Conservation (phyloP, 2,888 invertebrate species). For the Cephus pygmeus region DNA sequence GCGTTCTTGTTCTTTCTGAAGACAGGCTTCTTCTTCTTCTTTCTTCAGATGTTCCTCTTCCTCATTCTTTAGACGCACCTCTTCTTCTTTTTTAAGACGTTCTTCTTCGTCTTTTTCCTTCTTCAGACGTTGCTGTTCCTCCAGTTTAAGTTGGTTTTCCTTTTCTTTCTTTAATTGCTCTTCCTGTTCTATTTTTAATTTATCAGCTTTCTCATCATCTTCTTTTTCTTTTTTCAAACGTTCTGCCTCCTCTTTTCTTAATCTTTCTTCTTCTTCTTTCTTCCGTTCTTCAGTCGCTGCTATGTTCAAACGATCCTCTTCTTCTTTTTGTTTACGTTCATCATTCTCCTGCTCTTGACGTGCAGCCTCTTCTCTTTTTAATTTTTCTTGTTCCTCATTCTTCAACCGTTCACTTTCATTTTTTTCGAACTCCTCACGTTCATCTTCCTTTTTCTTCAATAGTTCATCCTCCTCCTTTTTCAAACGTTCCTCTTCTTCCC, state of each 20-base stretch:
- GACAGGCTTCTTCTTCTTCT: conserved; percentile 6
- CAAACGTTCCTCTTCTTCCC: conserved; percentile 25
- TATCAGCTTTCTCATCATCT: conserved; percentile 19
- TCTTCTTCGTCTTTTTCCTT: conserved; percentile 21
- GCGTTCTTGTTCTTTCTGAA: conserved; percentile 15
- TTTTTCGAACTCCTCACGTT: conserved; percentile 41
- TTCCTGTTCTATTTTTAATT: conserved; percentile 31
- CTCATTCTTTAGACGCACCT: conserved; percentile 14
- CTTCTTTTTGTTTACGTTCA: conserved; percentile 34
- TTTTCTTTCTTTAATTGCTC: conserved; percentile 23
- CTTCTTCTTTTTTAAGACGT: conserved; percentile 16
- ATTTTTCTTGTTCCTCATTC: conserved; percentile 46
- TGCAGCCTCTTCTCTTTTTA: conserved; percentile 23
- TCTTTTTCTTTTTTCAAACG: conserved; percentile 32
- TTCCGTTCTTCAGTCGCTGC: conserved; percentile 26
- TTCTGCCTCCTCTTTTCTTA: conserved; percentile 32
- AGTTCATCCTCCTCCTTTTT: conserved; percentile 56
- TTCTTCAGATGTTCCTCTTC: background rate
- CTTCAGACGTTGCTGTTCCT: conserved; percentile 25
- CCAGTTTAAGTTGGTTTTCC: conserved; percentile 23
- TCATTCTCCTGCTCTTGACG: conserved; percentile 32
- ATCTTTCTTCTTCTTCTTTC: conserved; percentile 23
- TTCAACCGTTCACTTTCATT: conserved; percentile 61
- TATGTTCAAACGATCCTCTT: conserved; percentile 30
- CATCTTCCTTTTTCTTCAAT: conserved; percentile 44